These are phyloP conservation scores for Tinamus major DNA, from an alignment of 2,797 vertebrate species.

Conservation along the genomic window DNA sequence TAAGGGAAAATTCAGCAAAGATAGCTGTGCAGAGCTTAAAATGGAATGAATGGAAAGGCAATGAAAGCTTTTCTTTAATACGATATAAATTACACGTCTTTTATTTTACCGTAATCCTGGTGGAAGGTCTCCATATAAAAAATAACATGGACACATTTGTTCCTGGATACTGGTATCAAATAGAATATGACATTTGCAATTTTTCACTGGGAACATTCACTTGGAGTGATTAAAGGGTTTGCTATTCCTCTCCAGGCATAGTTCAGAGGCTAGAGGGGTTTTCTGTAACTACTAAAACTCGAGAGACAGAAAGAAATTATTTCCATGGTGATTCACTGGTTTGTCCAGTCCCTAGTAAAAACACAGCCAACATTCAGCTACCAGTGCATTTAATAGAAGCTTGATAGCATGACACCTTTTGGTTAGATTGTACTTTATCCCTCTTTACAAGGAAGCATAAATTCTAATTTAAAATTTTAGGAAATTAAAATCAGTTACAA, in stretches of 20 bases:
- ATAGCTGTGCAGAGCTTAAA: neutral
- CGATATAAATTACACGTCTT: neutral
- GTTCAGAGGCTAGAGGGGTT: neutral
- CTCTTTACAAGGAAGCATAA: neutral
- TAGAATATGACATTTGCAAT: neutral
- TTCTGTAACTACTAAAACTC: neutral
- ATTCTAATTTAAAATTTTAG: neutral
- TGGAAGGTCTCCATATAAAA: neutral
- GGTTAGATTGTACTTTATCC: neutral
- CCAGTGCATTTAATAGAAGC: neutral
- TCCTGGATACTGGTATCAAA: neutral
- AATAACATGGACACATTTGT: neutral
- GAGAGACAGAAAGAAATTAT: neutral
- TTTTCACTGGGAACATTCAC: neutral
- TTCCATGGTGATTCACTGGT: neutral
- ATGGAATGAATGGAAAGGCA: neutral
- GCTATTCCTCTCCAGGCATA: neutral
- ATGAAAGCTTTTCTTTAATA: neutral
- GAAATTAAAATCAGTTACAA: constrained; percentile 12
- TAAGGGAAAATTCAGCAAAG: neutral
- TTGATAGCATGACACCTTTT: neutral
- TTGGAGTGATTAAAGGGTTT: neutral
- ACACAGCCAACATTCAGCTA: neutral
- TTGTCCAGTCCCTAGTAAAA: neutral
- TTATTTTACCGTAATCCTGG: neutral